Evolutionary conservation across 2,888 invertebrate species (phyloP), one percentile per base, ranked within the genome.

Genomic region (Eubasilissa splendida): DNA sequence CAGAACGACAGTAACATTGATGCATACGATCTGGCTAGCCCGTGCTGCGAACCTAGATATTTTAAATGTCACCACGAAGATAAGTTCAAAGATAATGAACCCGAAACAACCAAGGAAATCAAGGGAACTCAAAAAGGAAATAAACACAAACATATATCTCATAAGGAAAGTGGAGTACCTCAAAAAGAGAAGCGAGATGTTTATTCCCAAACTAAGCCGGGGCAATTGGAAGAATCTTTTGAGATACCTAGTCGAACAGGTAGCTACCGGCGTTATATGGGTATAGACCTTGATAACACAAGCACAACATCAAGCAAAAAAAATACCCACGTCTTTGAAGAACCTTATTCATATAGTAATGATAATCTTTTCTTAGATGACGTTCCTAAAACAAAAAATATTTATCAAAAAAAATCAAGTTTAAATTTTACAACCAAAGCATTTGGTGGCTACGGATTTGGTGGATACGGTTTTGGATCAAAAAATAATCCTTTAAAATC

Each of bases 391-490:
- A 71, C 75, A 14, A 31, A 58, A 58, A 56, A 70, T 11, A 11
- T 58, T 86, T 81, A 84, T 79, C 83, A 59, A 88, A 90, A 77
- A 0, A 96, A 96, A 87, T 96, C 96, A 0, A 96, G 96, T 96
- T 96, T 96, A 86, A 96, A 96, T 88, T 89, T 97, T 77, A 95
- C 96, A 0, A 96, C 96, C 2, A 96, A 96, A 88, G 94, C 95
- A 0, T 94, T 95, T 84, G 96, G 96, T 0, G 96, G 96, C 0
- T 96, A 96, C 84, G 96, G 96, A 3, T 96, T 96, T 85, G 96
- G 96, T 1, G 96, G 96, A 0, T 96, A 96, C 85, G 96, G 96
- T 8, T 83, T 81, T 71, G 82, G 82, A 4, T 89, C 86, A 68
- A 86, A 86, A 42, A 89, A 91, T 84, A 89, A 90, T 7, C 68